Evolutionary conservation across 2,113 vertebrate genomes (phyloP).

Genomic region (Rhea americana): DNA sequence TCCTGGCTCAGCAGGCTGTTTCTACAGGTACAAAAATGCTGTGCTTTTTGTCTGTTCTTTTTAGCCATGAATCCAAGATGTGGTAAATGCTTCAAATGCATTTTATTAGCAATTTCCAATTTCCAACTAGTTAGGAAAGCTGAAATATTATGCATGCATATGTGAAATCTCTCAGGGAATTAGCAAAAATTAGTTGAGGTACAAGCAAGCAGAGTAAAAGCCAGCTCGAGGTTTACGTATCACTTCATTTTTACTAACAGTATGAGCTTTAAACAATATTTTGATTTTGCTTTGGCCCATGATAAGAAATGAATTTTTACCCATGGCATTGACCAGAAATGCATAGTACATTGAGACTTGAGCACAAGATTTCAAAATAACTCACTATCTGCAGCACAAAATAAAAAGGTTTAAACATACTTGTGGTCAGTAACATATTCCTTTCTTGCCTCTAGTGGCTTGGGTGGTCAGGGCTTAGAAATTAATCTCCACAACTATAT

Average conservation of each 20-base stretch:
- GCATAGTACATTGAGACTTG: neutral
- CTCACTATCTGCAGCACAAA: neutral
- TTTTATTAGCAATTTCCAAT: neutral
- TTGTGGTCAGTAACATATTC: constrained; percentile 6
- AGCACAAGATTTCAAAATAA: neutral
- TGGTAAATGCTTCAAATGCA: neutral
- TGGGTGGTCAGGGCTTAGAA: constrained; percentile 4
- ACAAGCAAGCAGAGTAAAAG: neutral
- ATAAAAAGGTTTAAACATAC: neutral
- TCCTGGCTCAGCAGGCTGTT: neutral
- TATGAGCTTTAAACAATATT: neutral
- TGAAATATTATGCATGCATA: neutral
- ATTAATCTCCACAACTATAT: neutral
- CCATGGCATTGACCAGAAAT: neutral
- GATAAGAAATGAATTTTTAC: neutral
- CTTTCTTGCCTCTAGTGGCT: neutral
- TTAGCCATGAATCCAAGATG: neutral
- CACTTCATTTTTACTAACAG: neutral
- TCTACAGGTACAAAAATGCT: neutral
- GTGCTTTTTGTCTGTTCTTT: neutral
- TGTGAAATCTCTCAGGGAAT: neutral
- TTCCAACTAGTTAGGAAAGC: neutral
- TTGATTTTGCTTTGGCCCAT: neutral
- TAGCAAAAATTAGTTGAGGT: neutral
- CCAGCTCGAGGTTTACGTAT: neutral